These are phyloP conservation scores for Drosophila ambigua DNA, from an alignment of 1,140 invertebrate genomes.

Conservation along the genomic window DNA sequence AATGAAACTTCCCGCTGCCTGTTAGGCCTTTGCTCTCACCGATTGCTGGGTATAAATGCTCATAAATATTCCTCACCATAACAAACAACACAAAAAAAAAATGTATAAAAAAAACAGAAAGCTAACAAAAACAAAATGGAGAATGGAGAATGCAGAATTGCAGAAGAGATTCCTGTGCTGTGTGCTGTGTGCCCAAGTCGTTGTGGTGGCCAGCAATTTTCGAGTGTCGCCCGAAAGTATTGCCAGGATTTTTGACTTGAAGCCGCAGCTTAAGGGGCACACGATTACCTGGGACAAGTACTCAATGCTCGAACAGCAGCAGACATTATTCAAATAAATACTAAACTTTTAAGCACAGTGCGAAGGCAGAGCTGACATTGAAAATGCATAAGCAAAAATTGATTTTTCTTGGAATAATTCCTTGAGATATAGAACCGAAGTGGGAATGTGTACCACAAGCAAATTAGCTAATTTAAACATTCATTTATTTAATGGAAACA, in stretches of 20 bases:
- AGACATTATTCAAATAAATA: too few relatives aligned
- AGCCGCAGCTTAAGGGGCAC: not conserved
- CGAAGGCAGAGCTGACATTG: too few relatives aligned
- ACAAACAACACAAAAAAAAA: constrained; percentile 27
- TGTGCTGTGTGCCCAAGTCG: not conserved
- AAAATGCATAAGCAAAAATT: not conserved
- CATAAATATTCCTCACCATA: constrained; percentile 48
- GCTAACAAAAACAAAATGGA: not conserved
- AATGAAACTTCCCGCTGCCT: not conserved
- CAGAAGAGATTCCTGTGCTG: not conserved
- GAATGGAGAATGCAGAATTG: constrained; percentile 2
- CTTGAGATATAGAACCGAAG: not conserved
- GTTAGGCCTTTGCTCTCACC: not conserved
- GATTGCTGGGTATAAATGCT: constrained; percentile 26
- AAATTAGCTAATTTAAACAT: too few relatives aligned
- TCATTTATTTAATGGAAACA: too few relatives aligned
- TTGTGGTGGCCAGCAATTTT: constrained; percentile 42
- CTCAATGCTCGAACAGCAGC: too few relatives aligned
- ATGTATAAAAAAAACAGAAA: not conserved
- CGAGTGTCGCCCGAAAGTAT: constrained; percentile 35
- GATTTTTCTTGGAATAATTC: not conserved
- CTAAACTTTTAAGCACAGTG: too few relatives aligned
- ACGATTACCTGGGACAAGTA: too few relatives aligned
- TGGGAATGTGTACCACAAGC: too few relatives aligned
- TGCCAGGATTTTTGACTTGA: constrained; percentile 10